Base-by-base conservation (phyloP, 64 coral and sea anemone genomes). In the Anthopleura sola region DNA sequence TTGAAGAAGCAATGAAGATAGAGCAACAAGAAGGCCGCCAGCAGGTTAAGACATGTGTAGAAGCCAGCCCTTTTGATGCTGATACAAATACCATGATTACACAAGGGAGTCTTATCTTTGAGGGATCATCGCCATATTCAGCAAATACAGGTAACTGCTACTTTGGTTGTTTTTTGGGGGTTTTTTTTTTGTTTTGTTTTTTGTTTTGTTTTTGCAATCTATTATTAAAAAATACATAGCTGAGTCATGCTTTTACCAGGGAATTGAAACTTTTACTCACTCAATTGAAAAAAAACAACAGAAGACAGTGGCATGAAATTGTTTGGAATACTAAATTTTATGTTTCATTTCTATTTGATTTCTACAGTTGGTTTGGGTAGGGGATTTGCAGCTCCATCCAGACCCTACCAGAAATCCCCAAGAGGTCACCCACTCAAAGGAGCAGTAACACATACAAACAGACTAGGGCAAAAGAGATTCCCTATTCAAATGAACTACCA, bases 11-110 rank as follows among this genome's bases (percentile, higher is more conserved):
- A 82, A 82, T 32, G 46, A 90, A 92, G 82, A 49, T 99, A 55
- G 97, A 99, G 62, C 86, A 82, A 40, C 57, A 83, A 88, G 93
- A 95, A 85, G 97, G 97, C 15, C 92, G 97, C 21, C 74, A 99
- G 37, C 90, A 95, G 81, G 97, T 99, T 51, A 99, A 99, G 66
- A 90, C 97, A 2, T 89, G 93, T 89, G 68, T 92, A 20, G 89
- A 94, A 68, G 87, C 90, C 33, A 93, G 89, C 39, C 92, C 95
- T 23, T 97, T 90, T 79, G 76, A 79, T 10, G 15, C 15, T 19
- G 44, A 10, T 79, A 79, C 76, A 34, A 79, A 29, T 26, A 79
- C 37, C 18, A 20, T n/a, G n/a, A n/a, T 5, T 24, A 86, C 55
- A 15, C 55, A 76, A 54, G 81, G 82, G 32, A 83, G 28, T 13